Base-by-base conservation (phyloP, 2,888 invertebrate genomes). In the Thelaira solivaga region DNA sequence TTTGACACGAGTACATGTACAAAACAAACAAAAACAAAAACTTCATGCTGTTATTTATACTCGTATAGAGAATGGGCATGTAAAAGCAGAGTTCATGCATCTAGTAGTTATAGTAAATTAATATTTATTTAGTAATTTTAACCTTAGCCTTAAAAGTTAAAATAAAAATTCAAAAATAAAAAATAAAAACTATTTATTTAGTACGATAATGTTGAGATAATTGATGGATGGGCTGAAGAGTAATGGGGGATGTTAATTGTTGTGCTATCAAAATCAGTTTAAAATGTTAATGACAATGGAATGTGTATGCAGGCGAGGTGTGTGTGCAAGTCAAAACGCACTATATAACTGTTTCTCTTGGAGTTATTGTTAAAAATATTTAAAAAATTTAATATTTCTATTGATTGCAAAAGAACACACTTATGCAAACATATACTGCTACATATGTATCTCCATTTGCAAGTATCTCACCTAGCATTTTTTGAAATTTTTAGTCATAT, bases 71-170 rank as follows among this genome's bases (percentile, higher is more conserved):
- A 22, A 31, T 61, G 8, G n/a, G 8, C 31, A 65, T 47, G 39
- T 26, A 11, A 3, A n/a, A 2, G 18, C 2, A 47, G 7, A 11
- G 31, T 34, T 22, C 24, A 20, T 22, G n/a, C 64, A 65, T 65
- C 31, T 65, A 47, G n/a, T n/a, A n/a, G 68, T 57, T 65, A 31
- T 6, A 47, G 10, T 57, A 18, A 53, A 45, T 34, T 55, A 34
- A n/a, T 59, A 45, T 26, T 49, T 59, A 31, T 59, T 51, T 55
- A n/a, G 62, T 55, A 51, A 73, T 59, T 64, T 49, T 59, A 74
- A 78, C 78, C 78, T 78, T 78, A 64, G 78, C 78, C 78, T 78
- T 78, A 78, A 78, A 74, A 74, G 11, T 18, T 55, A 16, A 41
- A 43, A 36, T 2, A 7, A 34, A 26, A n/a, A n/a, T n/a, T n/a